These are phyloP conservation scores for Tetrao urogallus DNA, from an alignment of 2,113 vertebrate species.

Conservation along the genomic window DNA sequence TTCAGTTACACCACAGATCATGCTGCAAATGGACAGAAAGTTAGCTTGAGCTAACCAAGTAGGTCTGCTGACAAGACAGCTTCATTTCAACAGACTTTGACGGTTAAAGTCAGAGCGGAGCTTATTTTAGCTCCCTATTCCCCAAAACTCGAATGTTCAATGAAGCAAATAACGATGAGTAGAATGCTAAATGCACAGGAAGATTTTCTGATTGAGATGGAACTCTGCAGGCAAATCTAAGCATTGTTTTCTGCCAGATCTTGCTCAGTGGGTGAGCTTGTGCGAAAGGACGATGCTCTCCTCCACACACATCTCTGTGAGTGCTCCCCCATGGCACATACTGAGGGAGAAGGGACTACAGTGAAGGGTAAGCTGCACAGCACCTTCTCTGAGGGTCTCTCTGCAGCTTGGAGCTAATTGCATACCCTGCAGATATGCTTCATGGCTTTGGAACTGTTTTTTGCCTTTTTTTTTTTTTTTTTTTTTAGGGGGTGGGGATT, in stretches of 20 bases:
- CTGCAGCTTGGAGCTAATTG: not conserved
- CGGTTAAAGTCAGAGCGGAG: accelerated
- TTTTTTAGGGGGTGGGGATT: not conserved
- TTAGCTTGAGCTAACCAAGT: not conserved
- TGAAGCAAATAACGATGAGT: not conserved
- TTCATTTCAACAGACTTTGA: not conserved
- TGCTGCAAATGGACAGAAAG: not conserved
- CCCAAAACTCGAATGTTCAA: not conserved
- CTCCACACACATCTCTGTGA: not conserved
- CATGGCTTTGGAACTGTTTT: not conserved
- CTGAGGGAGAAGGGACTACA: constrained; percentile 29
- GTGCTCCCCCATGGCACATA: not conserved
- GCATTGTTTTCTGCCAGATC: not conserved
- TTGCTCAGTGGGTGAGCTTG: not conserved
- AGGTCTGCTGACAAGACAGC: not conserved
- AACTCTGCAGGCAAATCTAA: not conserved
- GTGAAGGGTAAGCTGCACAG: not conserved
- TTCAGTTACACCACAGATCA: not conserved
- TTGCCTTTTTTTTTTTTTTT: not conserved
- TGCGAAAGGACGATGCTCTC: not conserved
- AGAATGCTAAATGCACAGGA: not conserved
- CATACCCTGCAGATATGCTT: not conserved
- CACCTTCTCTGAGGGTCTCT: not conserved
- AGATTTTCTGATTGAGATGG: not conserved
- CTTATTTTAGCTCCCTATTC: not conserved